A percentile compares a stretch with the other conserved stretches of the same genome.
Evolutionary conservation across 2,797 vertebrate genomes (phyloP).

Genomic region (Lophius americanus): DNA sequence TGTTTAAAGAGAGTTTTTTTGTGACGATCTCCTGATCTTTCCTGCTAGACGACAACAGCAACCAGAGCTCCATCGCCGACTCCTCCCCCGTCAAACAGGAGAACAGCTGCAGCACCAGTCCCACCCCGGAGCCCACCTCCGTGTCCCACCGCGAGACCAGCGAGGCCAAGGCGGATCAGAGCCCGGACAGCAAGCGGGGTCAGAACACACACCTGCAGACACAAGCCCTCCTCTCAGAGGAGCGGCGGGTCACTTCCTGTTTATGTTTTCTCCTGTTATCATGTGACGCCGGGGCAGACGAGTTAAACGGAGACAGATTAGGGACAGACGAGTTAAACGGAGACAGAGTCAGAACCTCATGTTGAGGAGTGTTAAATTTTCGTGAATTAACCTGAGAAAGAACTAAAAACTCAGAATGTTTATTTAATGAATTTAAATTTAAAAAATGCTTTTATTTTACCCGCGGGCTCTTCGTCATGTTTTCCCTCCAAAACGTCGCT

Average conservation of each 20-base stretch:
- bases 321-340: too few species aligned
- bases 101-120: conserved; percentile 96
- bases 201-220: conserved; percentile 9
- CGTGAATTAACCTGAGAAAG: too few species aligned
- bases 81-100: conserved; percentile 97
- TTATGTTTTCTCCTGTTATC: conserved; percentile 9
- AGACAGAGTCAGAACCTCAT: too few species aligned
- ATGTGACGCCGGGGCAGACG: too few species aligned
- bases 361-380: too few species aligned
- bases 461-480: too few species aligned
- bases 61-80: conserved; percentile 99
- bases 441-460: too few species aligned
- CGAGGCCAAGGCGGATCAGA: conserved; percentile 87
- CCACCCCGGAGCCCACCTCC: conserved; percentile 87
- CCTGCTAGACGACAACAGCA: conserved; percentile 94
- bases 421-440: too few species aligned
- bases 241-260: conserved; percentile 17
- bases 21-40: background rate
- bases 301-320: too few species aligned
- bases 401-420: too few species aligned
- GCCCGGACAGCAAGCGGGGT: conserved; percentile 87
- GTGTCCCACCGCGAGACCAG: conserved; percentile 76
- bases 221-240: background rate
- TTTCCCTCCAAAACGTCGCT: too few species aligned
- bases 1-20: too few species aligned